Base-by-base conservation (phyloP, 2,113 vertebrate species). In the Agapornis roseicollis region DNA sequence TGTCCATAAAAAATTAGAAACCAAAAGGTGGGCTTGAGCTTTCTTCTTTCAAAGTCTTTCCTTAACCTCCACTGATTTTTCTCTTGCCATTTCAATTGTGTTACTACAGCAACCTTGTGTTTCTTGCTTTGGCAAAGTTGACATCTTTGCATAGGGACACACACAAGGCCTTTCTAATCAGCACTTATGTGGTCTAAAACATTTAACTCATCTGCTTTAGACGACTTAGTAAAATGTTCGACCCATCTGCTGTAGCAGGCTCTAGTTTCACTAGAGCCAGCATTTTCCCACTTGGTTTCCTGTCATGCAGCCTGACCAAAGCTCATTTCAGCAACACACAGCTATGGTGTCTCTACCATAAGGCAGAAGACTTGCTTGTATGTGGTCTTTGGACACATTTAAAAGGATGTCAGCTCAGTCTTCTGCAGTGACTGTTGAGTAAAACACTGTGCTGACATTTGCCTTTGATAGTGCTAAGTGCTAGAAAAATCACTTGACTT, bases 161-260 rank as follows among this genome's bases (percentile, higher is more conserved):
- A 86, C 79, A 91, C 88, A 50, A 52, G 84, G 79, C 72, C 79
- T 93, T 64, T 88, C 92, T 77, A 80, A 90, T 86, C 87, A 76
- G 87, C 85, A 55, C 82, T 93, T 76, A 74, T 91, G 71, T 83
- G 88, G 85, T 90, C 93, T 93, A 58, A 96, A 97, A 53, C 86
- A 91, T 95, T 97, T 95, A 89, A 81, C 79, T 96, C 93, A 91
- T 94, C 80, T 95, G 82, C 89, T 95, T 95, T 56, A 63, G 91
- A 89, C 87, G 83, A 77, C 49, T 95, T 93, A 96, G 88, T 90
- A 89, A 96, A 86, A 81, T 65, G 74, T 82, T 90, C 28, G 3
- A 31, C 87, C 88, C 95, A 91, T 96, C 92, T 97, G 89, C 88
- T 76, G 69, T 69, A 82, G 94, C 90, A 93, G 80, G 74, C 80